Percentiles rank a stretch among this genome's conserved stretches.
Conservation (phyloP, 2,888 invertebrate species). For the Chirona hameri region DNA sequence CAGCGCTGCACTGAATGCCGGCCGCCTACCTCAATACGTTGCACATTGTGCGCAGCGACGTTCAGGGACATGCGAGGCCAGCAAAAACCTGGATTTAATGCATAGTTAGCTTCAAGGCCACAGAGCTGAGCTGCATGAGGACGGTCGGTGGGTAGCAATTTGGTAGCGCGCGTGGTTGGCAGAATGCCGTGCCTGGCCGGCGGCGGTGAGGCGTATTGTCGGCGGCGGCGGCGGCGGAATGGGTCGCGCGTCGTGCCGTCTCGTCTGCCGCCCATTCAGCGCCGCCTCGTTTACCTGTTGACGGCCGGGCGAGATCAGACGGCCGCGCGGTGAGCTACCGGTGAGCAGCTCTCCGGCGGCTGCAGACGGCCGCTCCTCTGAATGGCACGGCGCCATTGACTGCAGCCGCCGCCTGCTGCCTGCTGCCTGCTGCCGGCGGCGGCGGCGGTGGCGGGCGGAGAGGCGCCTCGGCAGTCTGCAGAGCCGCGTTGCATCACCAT, state of each 20-base stretch:
- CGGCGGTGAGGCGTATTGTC: no score
- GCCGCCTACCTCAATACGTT: slow-evolving; percentile 29
- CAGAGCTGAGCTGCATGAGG: background rate
- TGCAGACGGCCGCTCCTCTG: no score
- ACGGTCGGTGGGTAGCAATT: background rate
- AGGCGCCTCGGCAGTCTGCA: no score
- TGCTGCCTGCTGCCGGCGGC: no score
- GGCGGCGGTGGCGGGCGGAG: no score
- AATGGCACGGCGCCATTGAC: no score
- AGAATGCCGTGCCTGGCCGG: background rate
- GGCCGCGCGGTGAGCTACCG: background rate
- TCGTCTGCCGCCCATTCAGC: background rate
- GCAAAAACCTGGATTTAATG: slow-evolving; percentile 23
- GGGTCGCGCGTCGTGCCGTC: background rate
- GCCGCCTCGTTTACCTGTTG: background rate
- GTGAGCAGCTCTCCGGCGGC: background rate
- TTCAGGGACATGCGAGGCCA: slow-evolving; percentile 23
- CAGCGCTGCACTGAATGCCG: slow-evolving; percentile 3
- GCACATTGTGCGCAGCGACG: background rate
- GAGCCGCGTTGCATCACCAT: no score
- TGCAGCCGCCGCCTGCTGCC: no score
- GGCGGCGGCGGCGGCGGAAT: no score
- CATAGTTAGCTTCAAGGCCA: slow-evolving; percentile 27
- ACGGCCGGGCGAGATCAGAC: background rate
- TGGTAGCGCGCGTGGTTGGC: background rate